Evolutionary conservation across 1,140 invertebrate genomes (phyloP), one percentile per base, ranked within the genome.

Genomic region (Pseudoatta argentina): DNA sequence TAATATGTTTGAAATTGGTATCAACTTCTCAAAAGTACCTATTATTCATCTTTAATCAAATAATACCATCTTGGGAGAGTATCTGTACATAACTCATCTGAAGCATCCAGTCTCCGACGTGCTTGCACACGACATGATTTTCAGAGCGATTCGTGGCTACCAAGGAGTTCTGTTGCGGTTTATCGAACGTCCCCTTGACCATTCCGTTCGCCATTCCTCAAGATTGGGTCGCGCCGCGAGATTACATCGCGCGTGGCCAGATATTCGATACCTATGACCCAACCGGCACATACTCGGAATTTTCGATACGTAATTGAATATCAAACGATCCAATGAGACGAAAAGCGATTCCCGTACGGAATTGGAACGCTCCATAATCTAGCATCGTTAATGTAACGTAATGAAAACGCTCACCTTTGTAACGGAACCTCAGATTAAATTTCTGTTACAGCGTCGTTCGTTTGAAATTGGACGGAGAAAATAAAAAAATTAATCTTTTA

Each of bases 241-340:
- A 89, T 89, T 89, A 69, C 83, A 85, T 63, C 87, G 64, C 66
- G 66, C 55, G 44, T 18, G n/a, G 51, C 81, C 59, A 77, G 77
- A 89, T 75, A 85, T 59, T 85, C 88, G 83, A 89, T 89, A 88
- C 18, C 55, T 55, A 8, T 27, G 16, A 51, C 66, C 30, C 12
- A 27, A 39, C 73, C 51, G 48, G 63, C 69, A 69, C 79, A 89
- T 89, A 53, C 77, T 81, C 27, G 63, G 72, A 71, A 89, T 89
- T 87, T 89, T 87, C 88, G 77, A 57, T 57, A 57, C 44, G 72
- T 89, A 89, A 89, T 89, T 89, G 78, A 69, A 86, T 89, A 89
- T 69, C 34, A 82, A 66, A 61, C 51, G 53, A 48, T 78, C 51
- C 44, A 75, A 27, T 51, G 66, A 63, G 27, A 71, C 59, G 30